These are phyloP conservation scores for Poeciliopsis turneri DNA, from an alignment of 2,797 vertebrate genomes.

Conservation along the genomic window DNA sequence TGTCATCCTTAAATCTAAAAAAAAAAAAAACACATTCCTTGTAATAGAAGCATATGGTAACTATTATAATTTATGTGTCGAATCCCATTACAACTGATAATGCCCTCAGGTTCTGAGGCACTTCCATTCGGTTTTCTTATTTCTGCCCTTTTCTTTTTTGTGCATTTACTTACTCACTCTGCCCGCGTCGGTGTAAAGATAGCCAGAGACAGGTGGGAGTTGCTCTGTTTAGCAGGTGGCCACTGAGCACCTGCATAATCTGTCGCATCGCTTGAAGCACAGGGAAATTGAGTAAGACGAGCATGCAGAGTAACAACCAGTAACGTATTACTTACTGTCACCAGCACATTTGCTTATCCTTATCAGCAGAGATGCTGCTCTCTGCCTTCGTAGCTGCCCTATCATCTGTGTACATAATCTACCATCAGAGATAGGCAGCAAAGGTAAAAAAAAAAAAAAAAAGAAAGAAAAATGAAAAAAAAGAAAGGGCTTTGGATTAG, in stretches of 20 bases:
- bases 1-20: neutral
- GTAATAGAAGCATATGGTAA: neutral
- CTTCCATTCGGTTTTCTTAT: neutral
- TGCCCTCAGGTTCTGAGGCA: neutral
- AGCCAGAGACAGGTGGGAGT: conserved; percentile 6
- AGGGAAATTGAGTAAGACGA: conserved; percentile 8
- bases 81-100: neutral
- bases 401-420: conserved; percentile 19
- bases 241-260: conserved; percentile 16
- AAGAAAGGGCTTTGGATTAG: conserved; percentile 17
- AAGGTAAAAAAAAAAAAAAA: neutral
- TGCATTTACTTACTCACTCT: neutral
- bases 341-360: conserved; percentile 15
- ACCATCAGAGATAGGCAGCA: conserved; percentile 6
- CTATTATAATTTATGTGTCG: neutral
- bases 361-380: conserved; percentile 13
- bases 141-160: neutral
- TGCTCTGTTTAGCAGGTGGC: conserved; percentile 9
- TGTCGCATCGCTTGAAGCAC: neutral
- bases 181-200: neutral
- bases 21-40: neutral
- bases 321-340: conserved; percentile 21
- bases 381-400: conserved; percentile 2
- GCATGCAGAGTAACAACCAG: conserved; percentile 9
- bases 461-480: neutral